phyloP scores from a whole-genome alignment of 2,888 invertebrate species.

The Synanthedon vespiformis region DNA sequence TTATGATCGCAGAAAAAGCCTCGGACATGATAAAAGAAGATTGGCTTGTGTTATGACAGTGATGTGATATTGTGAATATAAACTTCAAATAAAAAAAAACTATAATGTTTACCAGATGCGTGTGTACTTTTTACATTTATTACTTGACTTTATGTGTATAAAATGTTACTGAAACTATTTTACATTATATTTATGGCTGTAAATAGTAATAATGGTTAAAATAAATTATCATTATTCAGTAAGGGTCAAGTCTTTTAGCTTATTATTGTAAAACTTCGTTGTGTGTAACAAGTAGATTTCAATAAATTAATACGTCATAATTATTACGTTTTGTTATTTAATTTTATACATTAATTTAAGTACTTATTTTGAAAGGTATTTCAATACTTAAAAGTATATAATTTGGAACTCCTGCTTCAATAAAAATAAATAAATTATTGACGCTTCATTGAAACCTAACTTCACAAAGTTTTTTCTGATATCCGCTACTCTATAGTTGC shows the following conservation, averaged over 20 bases:
- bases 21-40: slow-evolving; percentile 91
- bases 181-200: neutral
- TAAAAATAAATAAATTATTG: too few species aligned
- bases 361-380: too few species aligned
- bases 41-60: slow-evolving; percentile 74
- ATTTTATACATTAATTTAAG: too few species aligned
- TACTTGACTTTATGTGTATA: neutral
- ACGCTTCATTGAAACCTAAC: too few species aligned
- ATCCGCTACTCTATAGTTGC: too few species aligned
- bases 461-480: too few species aligned
- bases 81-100: neutral
- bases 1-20: slow-evolving; percentile 92
- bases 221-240: neutral
- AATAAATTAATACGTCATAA: too few species aligned
- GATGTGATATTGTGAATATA: slow-evolving; percentile 6
- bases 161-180: neutral
- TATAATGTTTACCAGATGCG: neutral
- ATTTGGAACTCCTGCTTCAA: too few species aligned
- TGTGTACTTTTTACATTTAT: neutral
- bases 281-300: too few species aligned
- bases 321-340: too few species aligned
- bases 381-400: too few species aligned
- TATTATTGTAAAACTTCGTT: too few species aligned
- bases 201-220: neutral
- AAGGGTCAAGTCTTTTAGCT: neutral